Percentiles rank a stretch among this genome's conserved stretches.
Evolutionary conservation across 1,140 invertebrate species (phyloP).

Genomic region (Drosophila grimshawi): DNA sequence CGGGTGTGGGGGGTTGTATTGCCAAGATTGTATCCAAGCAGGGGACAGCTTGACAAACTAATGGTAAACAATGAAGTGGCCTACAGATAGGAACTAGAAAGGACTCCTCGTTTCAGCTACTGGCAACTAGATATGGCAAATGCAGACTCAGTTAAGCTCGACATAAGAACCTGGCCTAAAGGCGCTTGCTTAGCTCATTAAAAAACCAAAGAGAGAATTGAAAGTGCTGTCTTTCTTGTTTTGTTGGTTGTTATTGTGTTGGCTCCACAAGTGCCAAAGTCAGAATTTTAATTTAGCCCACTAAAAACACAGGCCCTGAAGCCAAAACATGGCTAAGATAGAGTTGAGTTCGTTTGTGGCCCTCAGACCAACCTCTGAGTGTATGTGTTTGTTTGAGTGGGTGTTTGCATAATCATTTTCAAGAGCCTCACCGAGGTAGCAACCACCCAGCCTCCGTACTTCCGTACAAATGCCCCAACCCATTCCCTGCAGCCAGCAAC

Average conservation of each 20-base stretch:
- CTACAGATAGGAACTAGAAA: conserved; percentile 19
- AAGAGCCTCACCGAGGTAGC: conserved; percentile 30
- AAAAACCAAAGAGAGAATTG: conserved; percentile 61
- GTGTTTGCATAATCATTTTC: conserved; percentile 52
- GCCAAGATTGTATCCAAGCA: conserved; percentile 12
- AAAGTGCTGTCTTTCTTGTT: conserved; percentile 17
- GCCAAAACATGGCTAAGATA: conserved; percentile 32
- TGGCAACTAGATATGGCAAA: conserved; percentile 14
- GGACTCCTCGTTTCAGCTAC: conserved; percentile 27
- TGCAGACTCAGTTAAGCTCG: conserved; percentile 10
- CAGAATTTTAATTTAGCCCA: conserved; percentile 73
- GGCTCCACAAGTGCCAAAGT: conserved; percentile 76
- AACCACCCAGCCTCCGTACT: background rate
- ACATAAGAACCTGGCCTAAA: conserved; percentile 21
- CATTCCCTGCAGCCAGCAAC: conserved; percentile 17
- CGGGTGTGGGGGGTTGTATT: background rate
- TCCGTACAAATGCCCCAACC: background rate
- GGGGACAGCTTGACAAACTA: conserved; percentile 78
- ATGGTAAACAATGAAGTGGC: conserved; percentile 51
- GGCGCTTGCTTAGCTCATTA: conserved; percentile 73
- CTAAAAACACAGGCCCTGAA: conserved; percentile 16
- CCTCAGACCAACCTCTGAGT: background rate
- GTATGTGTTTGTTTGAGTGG: conserved; percentile 30
- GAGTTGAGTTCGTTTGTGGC: conserved; percentile 31
- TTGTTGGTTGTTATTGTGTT: conserved; percentile 4